Evolutionary conservation across 2,888 invertebrate genomes (phyloP).

Genomic region (Conus canariensis): DNA sequence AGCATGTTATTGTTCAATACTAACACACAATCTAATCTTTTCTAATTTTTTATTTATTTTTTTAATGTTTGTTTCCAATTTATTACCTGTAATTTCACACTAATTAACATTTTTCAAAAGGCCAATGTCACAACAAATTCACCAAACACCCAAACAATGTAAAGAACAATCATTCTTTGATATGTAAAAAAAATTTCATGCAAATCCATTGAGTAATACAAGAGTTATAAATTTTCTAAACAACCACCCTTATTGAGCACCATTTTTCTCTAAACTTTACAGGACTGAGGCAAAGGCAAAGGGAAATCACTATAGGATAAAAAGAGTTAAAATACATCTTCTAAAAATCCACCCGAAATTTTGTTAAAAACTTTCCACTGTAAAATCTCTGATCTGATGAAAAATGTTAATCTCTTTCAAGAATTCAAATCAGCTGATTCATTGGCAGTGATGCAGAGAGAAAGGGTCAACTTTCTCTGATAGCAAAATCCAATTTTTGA

Average conservation of each 20-base stretch:
- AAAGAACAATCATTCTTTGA: not conserved
- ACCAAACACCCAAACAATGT: not conserved
- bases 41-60: not conserved
- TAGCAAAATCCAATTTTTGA: too few species aligned
- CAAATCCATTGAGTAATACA: not conserved
- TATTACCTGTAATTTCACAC: not conserved
- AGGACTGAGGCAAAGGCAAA: not conserved
- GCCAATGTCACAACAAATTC: not conserved
- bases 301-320: not conserved
- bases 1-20: too few species aligned
- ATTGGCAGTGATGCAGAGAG: too few species aligned
- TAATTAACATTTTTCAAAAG: not conserved
- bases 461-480: too few species aligned
- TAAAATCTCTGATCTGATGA: too few species aligned
- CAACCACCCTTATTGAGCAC: not conserved
- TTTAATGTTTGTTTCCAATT: not conserved
- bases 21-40: too few species aligned
- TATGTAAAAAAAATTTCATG: not conserved
- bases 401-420: too few species aligned
- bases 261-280: not conserved
- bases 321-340: not conserved
- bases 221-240: slow-evolving; percentile 1
- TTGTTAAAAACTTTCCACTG: too few species aligned
- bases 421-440: too few species aligned
- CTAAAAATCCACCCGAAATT: too few species aligned